These are phyloP conservation scores for Bombycilla garrulus DNA, from an alignment of 2,113 vertebrate genomes.

Conservation along the genomic window DNA sequence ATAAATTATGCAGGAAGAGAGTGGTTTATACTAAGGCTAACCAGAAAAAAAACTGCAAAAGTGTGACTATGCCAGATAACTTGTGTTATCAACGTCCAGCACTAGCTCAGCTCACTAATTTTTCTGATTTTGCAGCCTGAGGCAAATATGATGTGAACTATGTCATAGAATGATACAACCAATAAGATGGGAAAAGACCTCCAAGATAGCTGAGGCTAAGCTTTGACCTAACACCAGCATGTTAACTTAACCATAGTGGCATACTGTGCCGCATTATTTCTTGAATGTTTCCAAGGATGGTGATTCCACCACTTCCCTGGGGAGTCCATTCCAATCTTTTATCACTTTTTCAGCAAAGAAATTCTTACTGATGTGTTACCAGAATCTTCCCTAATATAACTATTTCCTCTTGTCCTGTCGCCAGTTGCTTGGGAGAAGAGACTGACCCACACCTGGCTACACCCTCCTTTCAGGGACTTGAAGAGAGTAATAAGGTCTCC, in stretches of 20 bases:
- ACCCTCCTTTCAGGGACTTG: neutral
- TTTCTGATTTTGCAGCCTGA: neutral
- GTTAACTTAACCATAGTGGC: neutral
- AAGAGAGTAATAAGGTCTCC: neutral
- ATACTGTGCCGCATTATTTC: rapidly evolving
- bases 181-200: neutral
- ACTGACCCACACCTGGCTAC: neutral
- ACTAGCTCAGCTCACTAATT: neutral
- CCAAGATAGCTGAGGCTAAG: neutral
- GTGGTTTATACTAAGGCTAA: neutral
- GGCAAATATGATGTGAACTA: neutral
- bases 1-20: neutral
- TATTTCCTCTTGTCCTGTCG: neutral
- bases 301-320: neutral
- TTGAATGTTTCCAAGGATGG: neutral
- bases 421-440: neutral
- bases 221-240: neutral
- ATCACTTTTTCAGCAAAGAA: rapidly evolving
- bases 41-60: neutral
- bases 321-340: neutral
- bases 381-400: neutral
- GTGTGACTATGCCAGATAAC: neutral
- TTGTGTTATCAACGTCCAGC: neutral
- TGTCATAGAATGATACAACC: neutral
- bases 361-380: neutral